Evolutionary conservation across 2,888 invertebrate species (phyloP).

Genomic region (Lymantria monacha): DNA sequence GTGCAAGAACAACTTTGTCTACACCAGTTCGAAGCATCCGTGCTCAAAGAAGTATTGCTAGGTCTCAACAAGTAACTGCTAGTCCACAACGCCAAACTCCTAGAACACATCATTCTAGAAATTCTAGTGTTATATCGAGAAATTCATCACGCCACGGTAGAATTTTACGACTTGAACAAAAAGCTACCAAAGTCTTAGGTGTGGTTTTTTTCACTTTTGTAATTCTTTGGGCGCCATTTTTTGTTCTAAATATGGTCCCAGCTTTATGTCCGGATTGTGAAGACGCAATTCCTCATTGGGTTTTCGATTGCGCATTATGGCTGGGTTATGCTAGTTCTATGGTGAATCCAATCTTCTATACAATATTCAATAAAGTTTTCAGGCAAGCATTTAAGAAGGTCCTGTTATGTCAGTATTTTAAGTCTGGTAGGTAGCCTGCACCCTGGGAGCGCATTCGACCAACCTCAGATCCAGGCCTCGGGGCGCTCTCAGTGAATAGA

Average conservation of each 20-base stretch:
- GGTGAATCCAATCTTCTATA: slow-evolving; percentile 98
- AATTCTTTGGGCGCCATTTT: slow-evolving; percentile 97
- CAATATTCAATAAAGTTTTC: slow-evolving; percentile 97
- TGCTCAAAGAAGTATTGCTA: slow-evolving; percentile 60
- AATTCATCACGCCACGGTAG: slow-evolving; percentile 92
- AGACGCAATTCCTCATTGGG: slow-evolving; percentile 87
- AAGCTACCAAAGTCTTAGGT: slow-evolving; percentile 97
- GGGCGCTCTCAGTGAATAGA: slow-evolving; percentile 76
- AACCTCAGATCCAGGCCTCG: slow-evolving; percentile 68
- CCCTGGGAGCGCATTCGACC: slow-evolving; percentile 79
- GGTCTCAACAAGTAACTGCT: slow-evolving; percentile 58
- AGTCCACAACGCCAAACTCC: slow-evolving; percentile 77
- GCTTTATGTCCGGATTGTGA: slow-evolving; percentile 92
- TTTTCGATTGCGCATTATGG: slow-evolving; percentile 95
- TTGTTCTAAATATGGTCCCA: slow-evolving; percentile 93
- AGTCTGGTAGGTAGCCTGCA: slow-evolving; percentile 72
- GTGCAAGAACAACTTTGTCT: slow-evolving; percentile 83
- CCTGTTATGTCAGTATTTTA: slow-evolving; percentile 88
- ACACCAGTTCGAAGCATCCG: slow-evolving; percentile 71
- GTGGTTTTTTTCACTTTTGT: slow-evolving; percentile 97
- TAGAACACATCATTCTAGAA: slow-evolving; percentile 88
- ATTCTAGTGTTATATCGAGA: slow-evolving; percentile 90
- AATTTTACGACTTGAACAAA: slow-evolving; percentile 94
- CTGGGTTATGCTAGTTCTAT: slow-evolving; percentile 96
- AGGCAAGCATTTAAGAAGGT: slow-evolving; percentile 95